Base-by-base conservation (phyloP, 2,797 vertebrate genomes). In the Coracias cyanogaster region DNA sequence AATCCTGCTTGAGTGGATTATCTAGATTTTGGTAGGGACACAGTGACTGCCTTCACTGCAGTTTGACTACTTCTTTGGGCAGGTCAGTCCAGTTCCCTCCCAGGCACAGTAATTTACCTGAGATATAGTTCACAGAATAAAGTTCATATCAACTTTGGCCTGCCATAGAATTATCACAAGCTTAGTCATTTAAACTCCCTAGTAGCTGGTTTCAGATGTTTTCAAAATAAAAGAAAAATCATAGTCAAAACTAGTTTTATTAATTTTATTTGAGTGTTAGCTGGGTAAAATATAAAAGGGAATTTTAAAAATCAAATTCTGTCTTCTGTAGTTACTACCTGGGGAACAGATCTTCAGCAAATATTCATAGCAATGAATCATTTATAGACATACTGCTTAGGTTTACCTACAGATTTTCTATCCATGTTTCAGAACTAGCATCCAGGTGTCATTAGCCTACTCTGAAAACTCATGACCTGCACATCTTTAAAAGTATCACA, bases 351-450 rank as follows among this genome's bases (percentile, higher is more conserved):
- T 65, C 74, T 93, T 94, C 84, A 52, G 83, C 60, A 92, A 96
- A 94, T 85, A 93, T 73, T 94, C 67, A 61, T 4, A 78, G 85
- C 31, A 77, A 90, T 94, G 66, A 96, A 94, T 93, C 48, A 90
- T 77, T 91, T 70, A 80, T 72, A 82, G 77, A 74, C 37, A 45
- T 65, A 29, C 29, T 74, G 54, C 51, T 82, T 67, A 29, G 72
- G 80, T 90, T 95, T 94, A 92, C 82, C 73, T 67, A 64, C 67
- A 77, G 45, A 35, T 82, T 94, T 94, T 80, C 66, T 39, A 79
- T 39, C 45, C 31, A 2, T 52, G 33, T 45, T 82, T 83, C 67
- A 80, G 52, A 82, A 60, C 21, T 35, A 73, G 37, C 57, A 64
- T 26, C 61, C 51, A 89, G 31, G 33, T 85, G 73, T 88, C 89